A percentile compares a stretch with the other conserved stretches of the same genome.
These are phyloP conservation scores for Caerostris extrusa DNA, from an alignment of 1,140 invertebrate species.

Conservation along the genomic window DNA sequence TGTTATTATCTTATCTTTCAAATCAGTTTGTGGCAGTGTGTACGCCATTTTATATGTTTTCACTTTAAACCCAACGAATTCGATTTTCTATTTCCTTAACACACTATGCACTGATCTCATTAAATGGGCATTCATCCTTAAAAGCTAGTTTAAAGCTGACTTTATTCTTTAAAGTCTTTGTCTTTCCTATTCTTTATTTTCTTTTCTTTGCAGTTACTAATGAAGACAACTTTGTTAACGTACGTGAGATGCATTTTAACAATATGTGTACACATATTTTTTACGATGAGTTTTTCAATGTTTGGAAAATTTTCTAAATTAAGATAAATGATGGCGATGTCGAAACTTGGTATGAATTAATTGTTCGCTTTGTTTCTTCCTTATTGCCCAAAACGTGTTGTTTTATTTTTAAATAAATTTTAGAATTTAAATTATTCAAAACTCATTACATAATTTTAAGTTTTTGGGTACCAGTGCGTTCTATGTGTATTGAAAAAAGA, in stretches of 20 bases:
- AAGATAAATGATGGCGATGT: too few species aligned
- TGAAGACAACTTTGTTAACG: background rate
- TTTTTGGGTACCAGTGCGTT: too few species aligned
- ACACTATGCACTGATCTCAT: background rate
- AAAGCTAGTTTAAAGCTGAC: background rate
- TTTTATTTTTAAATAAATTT: too few species aligned
- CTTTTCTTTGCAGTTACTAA: background rate
- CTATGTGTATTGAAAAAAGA: too few species aligned
- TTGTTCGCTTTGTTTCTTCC: too few species aligned
- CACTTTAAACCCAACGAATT: background rate
- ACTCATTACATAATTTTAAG: too few species aligned
- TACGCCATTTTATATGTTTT: background rate
- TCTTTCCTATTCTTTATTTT: background rate
- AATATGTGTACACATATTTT: background rate
- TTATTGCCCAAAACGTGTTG: too few species aligned
- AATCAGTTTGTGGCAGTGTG: background rate
- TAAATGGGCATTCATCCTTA: constrained; percentile 32
- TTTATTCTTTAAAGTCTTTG: background rate
- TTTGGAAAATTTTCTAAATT: too few species aligned
- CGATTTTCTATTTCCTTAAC: background rate
- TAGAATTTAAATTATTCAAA: too few species aligned
- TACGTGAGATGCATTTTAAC: background rate
- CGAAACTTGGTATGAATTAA: too few species aligned
- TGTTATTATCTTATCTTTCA: background rate
- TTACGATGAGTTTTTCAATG: too few species aligned